Evolutionary conservation across 1,140 invertebrate species (phyloP), one percentile per base, ranked within the genome.

Genomic region (Drosophila eugracilis): DNA sequence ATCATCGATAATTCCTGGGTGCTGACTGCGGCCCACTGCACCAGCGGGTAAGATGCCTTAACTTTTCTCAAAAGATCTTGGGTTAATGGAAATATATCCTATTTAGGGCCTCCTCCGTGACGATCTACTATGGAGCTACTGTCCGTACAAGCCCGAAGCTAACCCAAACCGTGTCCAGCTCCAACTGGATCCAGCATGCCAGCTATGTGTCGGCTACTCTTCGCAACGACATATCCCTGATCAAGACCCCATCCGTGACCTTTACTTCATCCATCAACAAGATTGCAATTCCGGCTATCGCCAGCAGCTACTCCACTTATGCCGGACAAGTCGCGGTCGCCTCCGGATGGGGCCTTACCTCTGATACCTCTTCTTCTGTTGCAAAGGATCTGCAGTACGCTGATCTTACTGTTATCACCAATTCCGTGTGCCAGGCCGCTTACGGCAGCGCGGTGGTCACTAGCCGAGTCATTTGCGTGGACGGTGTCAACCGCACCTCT

Each of bases 11-110:
- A 79, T 32, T 37, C 91, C 15, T 94, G 92, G 92, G 84, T 94
- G 2, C 55, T 94, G 24, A 93, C 93, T 3, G 93, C 94, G 9
- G 94, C 93, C 4, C 94, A 95, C 67, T 95, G 94, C 69, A 67
- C 60, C 36, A 58, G 22, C 28, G 75, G 75, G 77, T 81, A 55
- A 62, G 70, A 12, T 15, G 4, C 1, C 3, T 5, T 0, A 0
- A 9, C 26, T n/a, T n/a, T n/a, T n/a, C n/a, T n/a, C n/a, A n/a
- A n/a, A n/a, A n/a, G n/a, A n/a, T n/a, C n/a, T n/a, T n/a, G n/a
- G n/a, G n/a, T n/a, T n/a, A n/a, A n/a, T n/a, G n/a, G n/a, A n/a
- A n/a, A 9, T 28, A 9, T 9, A 28, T 10, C 1, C 10, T 28
- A 5, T n/a, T n/a, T 28, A 69, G 79, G 21, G 76, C 70, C 19